Conservation (phyloP, 2,797 vertebrate genomes). For the Scarus forsteni region DNA sequence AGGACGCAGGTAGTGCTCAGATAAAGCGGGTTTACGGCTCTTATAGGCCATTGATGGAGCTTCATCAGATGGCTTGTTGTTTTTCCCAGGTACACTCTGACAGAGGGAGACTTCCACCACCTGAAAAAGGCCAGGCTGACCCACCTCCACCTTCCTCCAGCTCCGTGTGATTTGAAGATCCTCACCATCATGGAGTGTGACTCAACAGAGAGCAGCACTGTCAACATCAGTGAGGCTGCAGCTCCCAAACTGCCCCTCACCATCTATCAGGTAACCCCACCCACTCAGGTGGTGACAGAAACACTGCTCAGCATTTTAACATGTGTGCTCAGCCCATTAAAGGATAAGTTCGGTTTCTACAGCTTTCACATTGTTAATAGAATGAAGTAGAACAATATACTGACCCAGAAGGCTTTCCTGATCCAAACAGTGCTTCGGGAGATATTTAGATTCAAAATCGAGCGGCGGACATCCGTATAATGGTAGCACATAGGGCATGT, state of each 20-base stretch:
- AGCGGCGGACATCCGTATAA: too few relatives aligned
- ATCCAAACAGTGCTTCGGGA: too few relatives aligned
- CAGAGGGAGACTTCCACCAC: slow-evolving; percentile 97
- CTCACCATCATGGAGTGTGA: slow-evolving; percentile 97
- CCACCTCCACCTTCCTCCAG: slow-evolving; percentile 89
- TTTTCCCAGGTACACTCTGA: slow-evolving; percentile 92
- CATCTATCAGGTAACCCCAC: slow-evolving; percentile 90
- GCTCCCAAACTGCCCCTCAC: slow-evolving; percentile 86
- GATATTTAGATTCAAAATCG: too few relatives aligned
- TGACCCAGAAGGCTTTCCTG: too few relatives aligned
- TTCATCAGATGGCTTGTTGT: not conserved
- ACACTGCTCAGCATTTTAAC: too few relatives aligned
- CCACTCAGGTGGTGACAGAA: not conserved
- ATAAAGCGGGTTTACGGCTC: too few relatives aligned
- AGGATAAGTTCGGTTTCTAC: too few relatives aligned
- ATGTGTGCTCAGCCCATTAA: too few relatives aligned
- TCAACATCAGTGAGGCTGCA: slow-evolving; percentile 82
- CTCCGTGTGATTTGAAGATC: slow-evolving; percentile 89
- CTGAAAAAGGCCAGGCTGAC: slow-evolving; percentile 96
- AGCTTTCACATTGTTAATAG: too few relatives aligned
- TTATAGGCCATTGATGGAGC: not conserved
- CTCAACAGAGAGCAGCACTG: slow-evolving; percentile 88
- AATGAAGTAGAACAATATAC: too few relatives aligned
- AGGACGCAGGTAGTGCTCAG: slow-evolving; percentile 88
- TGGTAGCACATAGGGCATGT: too few relatives aligned